These are phyloP conservation scores for Heliconius eleuchia DNA, from an alignment of 1,140 invertebrate species.

Conservation along the genomic window DNA sequence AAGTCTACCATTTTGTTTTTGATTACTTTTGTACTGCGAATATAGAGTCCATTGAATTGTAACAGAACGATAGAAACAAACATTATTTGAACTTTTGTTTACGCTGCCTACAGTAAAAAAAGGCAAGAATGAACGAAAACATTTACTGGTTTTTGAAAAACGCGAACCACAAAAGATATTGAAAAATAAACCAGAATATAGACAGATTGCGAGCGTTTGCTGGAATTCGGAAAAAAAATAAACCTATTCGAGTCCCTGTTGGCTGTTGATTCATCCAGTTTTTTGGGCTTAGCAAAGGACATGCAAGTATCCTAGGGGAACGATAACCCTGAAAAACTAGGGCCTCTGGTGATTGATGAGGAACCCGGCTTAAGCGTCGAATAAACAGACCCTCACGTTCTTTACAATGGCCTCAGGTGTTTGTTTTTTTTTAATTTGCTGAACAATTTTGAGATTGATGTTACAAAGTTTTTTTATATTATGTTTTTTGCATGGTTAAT, in stretches of 20 bases:
- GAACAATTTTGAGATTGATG: constrained; percentile 22
- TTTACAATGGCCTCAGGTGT: constrained; percentile 60
- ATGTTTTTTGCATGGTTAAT: background rate
- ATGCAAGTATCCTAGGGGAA: constrained; percentile 51
- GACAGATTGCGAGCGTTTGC: constrained; percentile 27
- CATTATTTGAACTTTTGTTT: background rate
- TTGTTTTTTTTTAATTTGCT: constrained; percentile 53
- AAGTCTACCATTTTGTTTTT: background rate
- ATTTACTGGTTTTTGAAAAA: constrained; percentile 36
- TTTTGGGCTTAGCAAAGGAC: constrained; percentile 53
- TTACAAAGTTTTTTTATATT: background rate
- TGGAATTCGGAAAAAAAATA: constrained; percentile 38
- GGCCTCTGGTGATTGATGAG: constrained; percentile 69
- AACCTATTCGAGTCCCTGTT: constrained; percentile 50
- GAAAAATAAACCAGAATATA: constrained; percentile 38
- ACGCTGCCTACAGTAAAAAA: constrained; percentile 3
- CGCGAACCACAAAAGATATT: constrained; percentile 37
- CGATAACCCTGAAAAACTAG: constrained; percentile 66
- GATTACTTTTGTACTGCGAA: background rate
- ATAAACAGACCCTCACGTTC: constrained; percentile 65
- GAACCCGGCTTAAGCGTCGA: constrained; percentile 54
- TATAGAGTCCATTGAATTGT: background rate
- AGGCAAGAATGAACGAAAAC: constrained; percentile 10
- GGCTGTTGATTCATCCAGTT: constrained; percentile 52
- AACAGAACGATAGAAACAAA: background rate